Percentiles rank a stretch among this genome's conserved stretches.
Conservation (phyloP, 2,797 vertebrate genomes). For the Oreonectes daqikongensis region DNA sequence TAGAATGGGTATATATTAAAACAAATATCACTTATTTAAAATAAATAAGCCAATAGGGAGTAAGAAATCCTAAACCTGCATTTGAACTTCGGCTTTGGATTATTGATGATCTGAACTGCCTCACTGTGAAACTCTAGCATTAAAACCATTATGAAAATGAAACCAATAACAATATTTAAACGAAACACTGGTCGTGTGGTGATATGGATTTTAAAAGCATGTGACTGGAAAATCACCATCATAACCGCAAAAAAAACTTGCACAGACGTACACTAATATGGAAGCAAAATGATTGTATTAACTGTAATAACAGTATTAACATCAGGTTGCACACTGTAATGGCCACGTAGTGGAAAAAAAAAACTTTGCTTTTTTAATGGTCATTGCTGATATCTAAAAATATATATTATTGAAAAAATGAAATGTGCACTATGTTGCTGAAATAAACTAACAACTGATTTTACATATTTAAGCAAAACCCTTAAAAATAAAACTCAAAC, state of each 20-base stretch:
- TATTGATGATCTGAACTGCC: background rate
- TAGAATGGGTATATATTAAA: background rate
- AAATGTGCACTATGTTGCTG: background rate
- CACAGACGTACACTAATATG: background rate
- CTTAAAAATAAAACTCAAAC: too few species aligned
- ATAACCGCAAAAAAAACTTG: background rate
- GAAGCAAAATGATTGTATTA: background rate
- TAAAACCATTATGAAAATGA: background rate
- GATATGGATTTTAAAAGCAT: background rate
- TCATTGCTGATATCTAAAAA: too few species aligned
- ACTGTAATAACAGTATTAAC: too few species aligned
- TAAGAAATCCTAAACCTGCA: too few species aligned
- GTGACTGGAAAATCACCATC: background rate
- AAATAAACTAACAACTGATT: background rate
- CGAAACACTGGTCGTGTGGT: background rate
- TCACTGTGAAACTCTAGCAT: background rate
- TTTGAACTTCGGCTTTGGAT: background rate
- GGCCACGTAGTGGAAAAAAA: too few species aligned
- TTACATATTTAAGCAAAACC: too few species aligned
- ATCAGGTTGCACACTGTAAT: too few species aligned
- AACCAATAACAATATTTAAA: background rate
- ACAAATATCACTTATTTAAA: too few species aligned
- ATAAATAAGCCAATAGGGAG: too few species aligned
- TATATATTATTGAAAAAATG: background rate
- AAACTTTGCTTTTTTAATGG: too few species aligned